Evolutionary conservation across 1,140 invertebrate genomes (phyloP).

Genomic region (Aphaenogaster ashmeadi): DNA sequence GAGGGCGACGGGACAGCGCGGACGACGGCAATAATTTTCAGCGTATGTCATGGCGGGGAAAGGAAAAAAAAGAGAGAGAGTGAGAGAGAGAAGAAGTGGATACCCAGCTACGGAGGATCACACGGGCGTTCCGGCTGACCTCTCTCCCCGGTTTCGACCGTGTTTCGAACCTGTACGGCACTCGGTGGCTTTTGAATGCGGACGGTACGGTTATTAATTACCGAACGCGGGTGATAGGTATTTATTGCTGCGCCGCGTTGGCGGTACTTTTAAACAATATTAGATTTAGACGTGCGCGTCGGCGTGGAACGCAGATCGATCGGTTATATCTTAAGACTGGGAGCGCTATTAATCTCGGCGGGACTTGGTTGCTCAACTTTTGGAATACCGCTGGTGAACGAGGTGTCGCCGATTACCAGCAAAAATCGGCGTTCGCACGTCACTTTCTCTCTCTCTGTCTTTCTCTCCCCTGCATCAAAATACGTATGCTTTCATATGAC

Average conservation of each 20-base stretch:
- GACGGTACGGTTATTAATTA: constrained; percentile 56
- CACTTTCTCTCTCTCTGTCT: neutral
- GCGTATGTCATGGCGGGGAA: constrained; percentile 71
- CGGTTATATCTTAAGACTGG: constrained; percentile 29
- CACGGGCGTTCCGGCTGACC: constrained; percentile 65
- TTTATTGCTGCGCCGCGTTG: constrained; percentile 47
- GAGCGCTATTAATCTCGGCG: constrained; percentile 41
- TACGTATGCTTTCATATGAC: neutral
- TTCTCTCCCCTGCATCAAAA: neutral
- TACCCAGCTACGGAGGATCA: constrained; percentile 69
- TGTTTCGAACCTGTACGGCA: constrained; percentile 41
- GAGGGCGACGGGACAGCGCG: constrained; percentile 61
- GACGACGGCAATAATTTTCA: constrained; percentile 80
- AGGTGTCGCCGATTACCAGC: neutral
- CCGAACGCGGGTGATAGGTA: constrained; percentile 55
- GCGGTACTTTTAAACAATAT: constrained; percentile 60
- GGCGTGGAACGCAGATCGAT: constrained; percentile 45
- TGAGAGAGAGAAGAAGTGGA: constrained; percentile 36
- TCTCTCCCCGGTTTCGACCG: constrained; percentile 44
- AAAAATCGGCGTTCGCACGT: neutral
- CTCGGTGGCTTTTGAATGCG: constrained; percentile 43
- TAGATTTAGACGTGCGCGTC: constrained; percentile 53
- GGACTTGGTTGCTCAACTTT: constrained; percentile 48
- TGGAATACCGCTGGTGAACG: constrained; percentile 8
- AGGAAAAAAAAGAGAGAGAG: constrained; percentile 55